Conservation (phyloP, 2,113 vertebrate genomes). For the Dicaeum eximium region DNA sequence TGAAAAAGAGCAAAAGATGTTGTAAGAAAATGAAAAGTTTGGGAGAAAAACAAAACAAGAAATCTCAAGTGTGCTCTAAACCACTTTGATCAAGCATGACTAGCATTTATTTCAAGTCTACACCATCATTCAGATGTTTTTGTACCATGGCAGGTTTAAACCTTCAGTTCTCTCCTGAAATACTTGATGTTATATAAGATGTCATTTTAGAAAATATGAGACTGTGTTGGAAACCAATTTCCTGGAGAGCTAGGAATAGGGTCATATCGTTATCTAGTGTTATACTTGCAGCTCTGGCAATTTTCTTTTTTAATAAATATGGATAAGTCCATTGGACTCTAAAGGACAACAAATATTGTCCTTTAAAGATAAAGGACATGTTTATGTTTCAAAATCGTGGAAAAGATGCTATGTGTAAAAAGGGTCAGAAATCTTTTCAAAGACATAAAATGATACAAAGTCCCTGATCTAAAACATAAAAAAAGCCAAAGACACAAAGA, state of each 20-base stretch:
- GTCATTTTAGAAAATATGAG: constrained; percentile 51
- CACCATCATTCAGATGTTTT: not conserved
- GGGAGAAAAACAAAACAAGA: not conserved
- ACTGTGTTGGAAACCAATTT: constrained; percentile 52
- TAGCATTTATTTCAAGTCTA: constrained; percentile 10
- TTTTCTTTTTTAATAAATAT: constrained; percentile 49
- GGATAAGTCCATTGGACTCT: not conserved
- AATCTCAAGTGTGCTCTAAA: not conserved
- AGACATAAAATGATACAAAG: not conserved
- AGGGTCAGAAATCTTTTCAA: not conserved
- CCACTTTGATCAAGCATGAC: not conserved
- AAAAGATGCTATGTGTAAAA: not conserved
- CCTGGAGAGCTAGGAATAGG: constrained; percentile 34
- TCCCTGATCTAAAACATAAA: not conserved
- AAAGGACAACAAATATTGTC: not conserved
- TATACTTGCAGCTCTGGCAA: not conserved
- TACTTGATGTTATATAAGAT: constrained; percentile 8
- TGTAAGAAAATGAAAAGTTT: not conserved
- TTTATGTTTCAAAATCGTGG: not conserved
- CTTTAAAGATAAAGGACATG: not conserved
- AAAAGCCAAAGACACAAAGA: not conserved
- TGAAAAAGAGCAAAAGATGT: not conserved
- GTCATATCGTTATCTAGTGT: constrained; percentile 7
- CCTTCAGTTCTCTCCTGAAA: constrained; percentile 3
- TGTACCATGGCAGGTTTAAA: not conserved